phyloP scores from a whole-genome alignment of 1,140 invertebrate species.

The Drosophila chauvacae region DNA sequence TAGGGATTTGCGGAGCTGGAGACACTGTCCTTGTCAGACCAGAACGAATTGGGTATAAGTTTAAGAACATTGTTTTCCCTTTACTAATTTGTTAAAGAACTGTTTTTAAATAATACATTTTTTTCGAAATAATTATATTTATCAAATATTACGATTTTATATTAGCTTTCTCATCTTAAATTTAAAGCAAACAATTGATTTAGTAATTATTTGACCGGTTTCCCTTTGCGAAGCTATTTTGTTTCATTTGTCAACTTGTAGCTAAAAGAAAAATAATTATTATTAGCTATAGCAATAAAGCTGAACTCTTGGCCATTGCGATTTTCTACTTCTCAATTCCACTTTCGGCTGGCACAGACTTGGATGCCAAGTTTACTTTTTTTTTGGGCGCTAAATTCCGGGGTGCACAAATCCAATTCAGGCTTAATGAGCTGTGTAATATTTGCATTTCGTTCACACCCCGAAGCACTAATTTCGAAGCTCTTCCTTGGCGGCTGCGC shows the following conservation, averaged over 20 bases:
- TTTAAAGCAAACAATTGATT: not conserved
- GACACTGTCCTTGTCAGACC: not conserved
- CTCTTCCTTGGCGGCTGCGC: constrained; percentile 21
- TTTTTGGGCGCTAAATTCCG: constrained; percentile 11
- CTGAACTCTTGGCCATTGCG: not conserved
- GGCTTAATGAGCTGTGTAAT: constrained; percentile 79
- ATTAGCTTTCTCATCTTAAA: too few species aligned
- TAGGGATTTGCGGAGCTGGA: constrained; percentile 18
- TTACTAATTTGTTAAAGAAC: not conserved
- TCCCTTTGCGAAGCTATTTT: not conserved
- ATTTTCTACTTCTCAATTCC: not conserved
- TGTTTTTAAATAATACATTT: too few species aligned
- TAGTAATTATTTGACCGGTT: not conserved
- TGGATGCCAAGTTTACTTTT: constrained; percentile 44
- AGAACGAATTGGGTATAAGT: not conserved
- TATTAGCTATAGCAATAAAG: not conserved
- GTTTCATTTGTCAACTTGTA: not conserved
- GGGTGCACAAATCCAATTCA: constrained; percentile 65
- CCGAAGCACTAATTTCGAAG: constrained; percentile 59
- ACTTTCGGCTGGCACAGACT: not conserved
- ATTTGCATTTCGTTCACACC: constrained; percentile 79
- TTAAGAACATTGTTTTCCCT: not conserved
- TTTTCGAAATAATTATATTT: too few species aligned
- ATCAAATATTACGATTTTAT: too few species aligned
- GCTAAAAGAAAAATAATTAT: not conserved